Base-by-base conservation (phyloP, 2,797 vertebrate species). In the Babyrousa celebensis region DNA sequence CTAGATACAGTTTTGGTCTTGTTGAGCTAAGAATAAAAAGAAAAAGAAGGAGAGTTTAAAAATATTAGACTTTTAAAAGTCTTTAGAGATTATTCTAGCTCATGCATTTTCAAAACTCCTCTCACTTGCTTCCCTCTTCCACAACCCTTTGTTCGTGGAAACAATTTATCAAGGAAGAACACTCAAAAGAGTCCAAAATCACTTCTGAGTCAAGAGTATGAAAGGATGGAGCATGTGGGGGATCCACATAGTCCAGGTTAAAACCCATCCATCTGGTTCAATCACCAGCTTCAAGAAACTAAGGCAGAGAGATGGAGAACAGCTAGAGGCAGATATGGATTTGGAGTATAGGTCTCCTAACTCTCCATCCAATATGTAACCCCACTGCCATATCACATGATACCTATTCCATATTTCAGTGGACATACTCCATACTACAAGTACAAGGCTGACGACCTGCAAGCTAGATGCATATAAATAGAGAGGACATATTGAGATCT, bases 1-100 rank as follows among this genome's bases (percentile, higher is more conserved):
- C 48, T 68, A 85, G 63, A 89, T 67, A 95, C 4, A 89, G n/a
- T 93, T 90, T 85, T 48, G 68, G 20, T 85, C 29, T 89, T 54
- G 43, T 10, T 78, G 67, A 23, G 71, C 48, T 94, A 79, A 94
- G 74, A 91, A 83, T 74, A 88, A 48, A 89, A 82, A 78, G 10
- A 36, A 32, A 60, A 70, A 60, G 27, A 84, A 11, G 17, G 23
- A 91, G 40, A 96, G 25, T 91, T 70, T 67, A 14, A 92, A 85
- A 74, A 71, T 67, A 77, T 16, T 62, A 86, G 72, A 74, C 68
- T 20, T 70, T 78, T 25, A 65, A 79, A 86, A 82, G 54, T 83
- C 54, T 70, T 90, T 71, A 75, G 36, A 32, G 32, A 85, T 52
- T 70, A 88, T 10, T 77, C 12, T 63, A 54, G 21, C 18, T 3